A percentile compares a stretch with the other conserved stretches of the same genome.
Conservation (phyloP, 2,888 invertebrate species). For the Platerodrilus igneus region DNA sequence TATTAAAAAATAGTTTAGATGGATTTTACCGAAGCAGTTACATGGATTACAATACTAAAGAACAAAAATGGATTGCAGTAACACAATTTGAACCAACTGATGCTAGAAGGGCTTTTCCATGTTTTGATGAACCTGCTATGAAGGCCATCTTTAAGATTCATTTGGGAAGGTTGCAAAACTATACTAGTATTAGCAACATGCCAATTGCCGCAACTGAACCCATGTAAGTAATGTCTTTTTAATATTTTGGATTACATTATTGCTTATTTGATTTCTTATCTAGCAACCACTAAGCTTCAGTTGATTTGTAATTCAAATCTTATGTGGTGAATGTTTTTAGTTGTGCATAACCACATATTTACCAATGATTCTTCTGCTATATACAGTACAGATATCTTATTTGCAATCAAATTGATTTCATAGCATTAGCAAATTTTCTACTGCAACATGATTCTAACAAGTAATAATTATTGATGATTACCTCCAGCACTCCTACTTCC, state of each 20-base stretch:
- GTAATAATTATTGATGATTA: no score
- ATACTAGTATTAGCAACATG: constrained; percentile 73
- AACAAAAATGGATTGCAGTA: constrained; percentile 61
- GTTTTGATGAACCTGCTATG: constrained; percentile 85
- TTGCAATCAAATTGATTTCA: no score
- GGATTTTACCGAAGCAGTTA: constrained; percentile 71
- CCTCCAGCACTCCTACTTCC: no score
- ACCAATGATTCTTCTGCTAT: no score
- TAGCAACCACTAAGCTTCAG: no score
- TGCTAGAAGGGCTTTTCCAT: constrained; percentile 83
- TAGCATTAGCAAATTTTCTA: no score
- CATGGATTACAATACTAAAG: constrained; percentile 50
- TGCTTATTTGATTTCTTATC: constrained; percentile 29
- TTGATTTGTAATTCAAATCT: no score
- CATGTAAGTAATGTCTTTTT: constrained; percentile 50
- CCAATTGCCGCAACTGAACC: constrained; percentile 52
- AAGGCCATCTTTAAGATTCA: constrained; percentile 76
- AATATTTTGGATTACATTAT: background rate
- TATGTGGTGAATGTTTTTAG: no score
- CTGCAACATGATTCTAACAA: no score
- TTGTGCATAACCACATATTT: no score
- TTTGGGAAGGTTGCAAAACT: constrained; percentile 59
- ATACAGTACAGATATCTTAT: no score
- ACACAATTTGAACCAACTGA: constrained; percentile 78
- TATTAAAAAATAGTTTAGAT: constrained; percentile 58